Conservation (phyloP, 2,113 vertebrate species). For the Anoura caudifer region DNA sequence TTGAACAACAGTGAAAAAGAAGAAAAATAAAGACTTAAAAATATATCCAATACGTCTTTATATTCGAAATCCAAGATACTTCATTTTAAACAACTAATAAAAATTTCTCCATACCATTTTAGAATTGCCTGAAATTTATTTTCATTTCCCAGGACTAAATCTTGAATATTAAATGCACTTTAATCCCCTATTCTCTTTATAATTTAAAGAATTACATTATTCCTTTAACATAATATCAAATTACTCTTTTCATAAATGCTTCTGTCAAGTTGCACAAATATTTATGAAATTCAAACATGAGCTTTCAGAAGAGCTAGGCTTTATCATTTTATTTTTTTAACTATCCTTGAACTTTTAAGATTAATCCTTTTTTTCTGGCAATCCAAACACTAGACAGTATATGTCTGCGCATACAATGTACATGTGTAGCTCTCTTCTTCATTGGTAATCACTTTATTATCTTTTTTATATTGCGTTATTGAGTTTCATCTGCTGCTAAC, state of each 20-base stretch:
- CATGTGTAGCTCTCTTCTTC: neutral
- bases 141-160: neutral
- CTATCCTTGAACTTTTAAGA: neutral
- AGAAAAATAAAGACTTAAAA: neutral
- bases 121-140: neutral
- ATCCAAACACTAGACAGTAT: neutral
- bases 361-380: neutral
- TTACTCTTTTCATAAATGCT: neutral
- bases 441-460: neutral
- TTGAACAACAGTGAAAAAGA: too few relatives aligned
- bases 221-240: neutral
- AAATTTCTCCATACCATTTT: neutral
- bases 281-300: neutral
- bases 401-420: neutral
- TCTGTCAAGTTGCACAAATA: neutral
- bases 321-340: neutral
- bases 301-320: neutral
- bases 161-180: neutral
- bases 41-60: neutral
- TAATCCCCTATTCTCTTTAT: neutral
- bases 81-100: conserved; percentile 3
- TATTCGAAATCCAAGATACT: neutral
- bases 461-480: neutral
- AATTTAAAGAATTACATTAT: neutral
- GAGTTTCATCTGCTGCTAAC: neutral